Evolutionary conservation across 2,113 vertebrate genomes (phyloP).

Genomic region (Todiramphus saurophagus): DNA sequence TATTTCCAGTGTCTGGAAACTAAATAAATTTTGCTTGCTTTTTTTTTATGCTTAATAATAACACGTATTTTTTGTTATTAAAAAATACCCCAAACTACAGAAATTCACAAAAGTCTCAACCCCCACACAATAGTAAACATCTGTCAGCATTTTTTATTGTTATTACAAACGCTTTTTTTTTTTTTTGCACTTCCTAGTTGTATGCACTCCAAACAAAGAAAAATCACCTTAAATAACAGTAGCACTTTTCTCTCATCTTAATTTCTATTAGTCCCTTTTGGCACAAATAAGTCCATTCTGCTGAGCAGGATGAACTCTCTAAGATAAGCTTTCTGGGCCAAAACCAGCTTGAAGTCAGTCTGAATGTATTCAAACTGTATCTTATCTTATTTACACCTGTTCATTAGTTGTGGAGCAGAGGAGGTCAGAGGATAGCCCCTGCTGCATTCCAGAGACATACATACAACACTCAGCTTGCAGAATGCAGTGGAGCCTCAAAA

Average conservation of each 20-base stretch:
- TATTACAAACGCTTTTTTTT: neutral
- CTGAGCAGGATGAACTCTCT: neutral
- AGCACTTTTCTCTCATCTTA: neutral
- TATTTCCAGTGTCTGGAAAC: neutral
- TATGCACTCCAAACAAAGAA: neutral
- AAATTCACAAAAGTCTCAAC: neutral
- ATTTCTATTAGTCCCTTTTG: neutral
- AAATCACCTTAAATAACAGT: neutral
- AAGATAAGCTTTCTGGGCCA: accelerated
- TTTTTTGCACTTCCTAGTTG: neutral
- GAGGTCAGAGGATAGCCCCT: neutral
- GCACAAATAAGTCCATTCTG: neutral
- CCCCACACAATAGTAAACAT: neutral
- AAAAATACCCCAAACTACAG: neutral
- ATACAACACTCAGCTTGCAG: neutral
- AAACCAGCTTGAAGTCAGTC: neutral
- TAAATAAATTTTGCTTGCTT: neutral
- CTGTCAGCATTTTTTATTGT: neutral
- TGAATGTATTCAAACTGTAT: neutral
- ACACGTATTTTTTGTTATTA: neutral
- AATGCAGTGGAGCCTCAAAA: neutral
- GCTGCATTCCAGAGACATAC: neutral
- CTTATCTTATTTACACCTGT: neutral
- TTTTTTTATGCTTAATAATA: neutral
- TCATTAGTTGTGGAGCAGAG: neutral